Evolutionary conservation across 2,797 vertebrate species (phyloP).

Genomic region (Dermochelys coriacea): DNA sequence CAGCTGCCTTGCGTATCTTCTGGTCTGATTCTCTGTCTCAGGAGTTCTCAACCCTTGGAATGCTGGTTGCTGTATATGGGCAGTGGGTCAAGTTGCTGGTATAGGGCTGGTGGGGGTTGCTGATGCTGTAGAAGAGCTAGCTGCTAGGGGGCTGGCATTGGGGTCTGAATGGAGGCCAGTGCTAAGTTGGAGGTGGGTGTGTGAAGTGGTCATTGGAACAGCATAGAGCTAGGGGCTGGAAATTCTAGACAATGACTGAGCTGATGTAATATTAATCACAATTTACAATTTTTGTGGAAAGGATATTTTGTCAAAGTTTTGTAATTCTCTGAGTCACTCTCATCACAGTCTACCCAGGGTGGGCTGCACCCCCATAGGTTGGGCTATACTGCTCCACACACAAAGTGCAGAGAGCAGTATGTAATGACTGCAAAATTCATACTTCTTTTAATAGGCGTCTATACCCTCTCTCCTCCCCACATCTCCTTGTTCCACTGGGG

Average conservation of each 20-base stretch:
- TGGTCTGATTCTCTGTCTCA: not conserved
- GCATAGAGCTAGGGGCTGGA: not conserved
- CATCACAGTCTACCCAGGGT: not conserved
- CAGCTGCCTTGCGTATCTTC: not conserved
- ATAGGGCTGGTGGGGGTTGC: not conserved
- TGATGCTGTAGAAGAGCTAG: not conserved
- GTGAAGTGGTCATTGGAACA: not conserved
- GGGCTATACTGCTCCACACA: not conserved
- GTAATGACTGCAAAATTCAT: not conserved
- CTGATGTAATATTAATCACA: not conserved
- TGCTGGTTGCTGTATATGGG: not conserved
- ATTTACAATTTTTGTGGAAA: not conserved
- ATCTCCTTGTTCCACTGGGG: not conserved
- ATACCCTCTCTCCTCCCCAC: not conserved
- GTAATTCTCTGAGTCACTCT: not conserved
- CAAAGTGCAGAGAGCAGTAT: not conserved
- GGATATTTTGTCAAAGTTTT: not conserved
- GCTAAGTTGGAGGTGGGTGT: not conserved
- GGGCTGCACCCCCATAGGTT: not conserved
- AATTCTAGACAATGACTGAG: not conserved
- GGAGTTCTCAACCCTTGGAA: not conserved
- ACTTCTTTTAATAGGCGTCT: not conserved
- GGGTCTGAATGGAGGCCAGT: not conserved
- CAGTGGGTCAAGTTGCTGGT: not conserved
- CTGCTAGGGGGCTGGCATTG: not conserved